Conservation (phyloP, 2,888 invertebrate genomes). For the Oasisia sp. region DNA sequence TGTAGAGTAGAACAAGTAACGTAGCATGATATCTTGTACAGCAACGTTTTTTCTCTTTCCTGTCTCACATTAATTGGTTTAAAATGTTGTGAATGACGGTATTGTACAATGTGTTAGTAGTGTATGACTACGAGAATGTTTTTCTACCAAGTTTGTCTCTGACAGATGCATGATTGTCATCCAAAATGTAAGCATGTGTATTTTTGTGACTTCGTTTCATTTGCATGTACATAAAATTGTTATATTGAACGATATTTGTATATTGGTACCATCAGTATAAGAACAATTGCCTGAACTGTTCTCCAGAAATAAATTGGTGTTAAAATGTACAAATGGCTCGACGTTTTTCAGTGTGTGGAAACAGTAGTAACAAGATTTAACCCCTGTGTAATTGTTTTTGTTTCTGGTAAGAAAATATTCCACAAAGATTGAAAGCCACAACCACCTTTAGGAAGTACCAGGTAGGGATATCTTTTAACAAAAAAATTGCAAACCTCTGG, state of each 20-base stretch:
- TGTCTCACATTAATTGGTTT: background rate
- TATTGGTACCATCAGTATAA: background rate
- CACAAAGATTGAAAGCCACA: too few species aligned
- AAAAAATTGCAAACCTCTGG: too few species aligned
- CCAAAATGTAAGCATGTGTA: slow-evolving; percentile 2
- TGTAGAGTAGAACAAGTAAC: background rate
- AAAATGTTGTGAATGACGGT: background rate
- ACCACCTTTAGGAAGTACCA: too few species aligned
- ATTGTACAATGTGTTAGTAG: background rate
- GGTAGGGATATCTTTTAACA: too few species aligned
- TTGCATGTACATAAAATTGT: slow-evolving; percentile 12
- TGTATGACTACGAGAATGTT: background rate
- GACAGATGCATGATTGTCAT: background rate
- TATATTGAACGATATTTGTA: slow-evolving; percentile 12
- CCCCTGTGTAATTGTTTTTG: too few species aligned
- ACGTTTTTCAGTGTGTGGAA: background rate
- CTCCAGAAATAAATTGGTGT: slow-evolving; percentile 5
- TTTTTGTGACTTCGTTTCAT: slow-evolving; percentile 1
- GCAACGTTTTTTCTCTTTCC: background rate
- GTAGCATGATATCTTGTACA: background rate
- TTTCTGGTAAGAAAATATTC: too few species aligned
- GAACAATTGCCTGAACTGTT: background rate
- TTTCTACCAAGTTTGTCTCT: background rate
- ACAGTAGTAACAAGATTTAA: background rate
- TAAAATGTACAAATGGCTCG: background rate